A percentile compares a stretch with the other conserved stretches of the same genome.
These are phyloP conservation scores for Acrocyrtus sp. DNA, from an alignment of 2,888 invertebrate species.

Conservation along the genomic window DNA sequence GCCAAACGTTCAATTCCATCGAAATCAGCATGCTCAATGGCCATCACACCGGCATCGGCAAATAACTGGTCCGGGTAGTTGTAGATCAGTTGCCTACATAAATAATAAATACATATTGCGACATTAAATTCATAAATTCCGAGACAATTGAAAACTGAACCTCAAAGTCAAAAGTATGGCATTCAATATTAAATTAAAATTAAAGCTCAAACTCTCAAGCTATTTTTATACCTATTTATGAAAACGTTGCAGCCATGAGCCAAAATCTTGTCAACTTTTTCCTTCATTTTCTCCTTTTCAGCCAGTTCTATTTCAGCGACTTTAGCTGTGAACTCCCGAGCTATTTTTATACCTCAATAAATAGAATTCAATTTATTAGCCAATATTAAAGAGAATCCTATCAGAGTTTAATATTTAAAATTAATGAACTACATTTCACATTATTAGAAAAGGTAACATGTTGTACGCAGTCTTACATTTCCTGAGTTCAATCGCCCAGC, in stretches of 20 bases:
- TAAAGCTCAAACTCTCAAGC: too few species aligned
- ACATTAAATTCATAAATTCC: neutral
- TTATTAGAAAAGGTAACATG: too few species aligned
- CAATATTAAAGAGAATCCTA: neutral
- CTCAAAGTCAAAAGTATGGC: neutral
- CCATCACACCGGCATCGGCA: slow-evolving; percentile 98
- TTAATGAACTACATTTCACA: too few species aligned
- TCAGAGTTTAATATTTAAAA: too few species aligned
- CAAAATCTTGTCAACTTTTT: slow-evolving; percentile 96
- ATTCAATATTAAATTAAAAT: neutral
- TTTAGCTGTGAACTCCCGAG: slow-evolving; percentile 92
- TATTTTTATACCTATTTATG: slow-evolving; percentile 93
- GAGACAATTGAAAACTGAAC: neutral
- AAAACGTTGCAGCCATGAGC: slow-evolving; percentile 97
- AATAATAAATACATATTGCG: slow-evolving; percentile 8
- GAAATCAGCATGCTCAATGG: slow-evolving; percentile 99
- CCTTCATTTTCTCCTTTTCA: slow-evolving; percentile 99
- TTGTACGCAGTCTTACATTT: slow-evolving; percentile 59
- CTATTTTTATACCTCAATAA: too few species aligned
- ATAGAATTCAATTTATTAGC: too few species aligned
- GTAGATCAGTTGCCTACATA: slow-evolving; percentile 91
- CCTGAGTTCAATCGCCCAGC: slow-evolving; percentile 77
- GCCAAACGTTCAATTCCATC: slow-evolving; percentile 98
- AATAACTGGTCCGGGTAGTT: slow-evolving; percentile 99
- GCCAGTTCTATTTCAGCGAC: slow-evolving; percentile 97